Conservation (phyloP, 2,113 vertebrate species). For the Strigops habroptila region DNA sequence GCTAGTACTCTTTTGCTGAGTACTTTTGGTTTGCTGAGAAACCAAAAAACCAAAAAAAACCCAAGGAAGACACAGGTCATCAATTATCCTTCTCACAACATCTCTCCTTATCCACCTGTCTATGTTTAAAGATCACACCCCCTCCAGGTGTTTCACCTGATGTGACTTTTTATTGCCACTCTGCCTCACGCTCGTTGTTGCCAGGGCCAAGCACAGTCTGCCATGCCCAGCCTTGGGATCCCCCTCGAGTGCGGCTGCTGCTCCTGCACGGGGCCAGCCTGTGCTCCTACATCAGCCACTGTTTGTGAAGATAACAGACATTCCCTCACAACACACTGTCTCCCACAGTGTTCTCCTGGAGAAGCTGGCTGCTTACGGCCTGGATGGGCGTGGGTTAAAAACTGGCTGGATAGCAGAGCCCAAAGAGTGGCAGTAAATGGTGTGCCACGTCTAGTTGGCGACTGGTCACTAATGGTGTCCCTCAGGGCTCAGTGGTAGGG, state of each 20-base stretch:
- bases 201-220: neutral
- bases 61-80: neutral
- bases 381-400: neutral
- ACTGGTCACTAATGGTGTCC: neutral
- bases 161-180: accelerated
- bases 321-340: neutral
- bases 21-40: neutral
- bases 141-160: neutral
- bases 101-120: neutral
- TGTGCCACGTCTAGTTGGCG: neutral
- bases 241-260: neutral
- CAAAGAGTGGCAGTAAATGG: neutral
- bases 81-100: neutral
- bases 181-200: neutral
- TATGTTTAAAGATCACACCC: neutral
- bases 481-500: neutral
- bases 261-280: neutral
- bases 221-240: neutral
- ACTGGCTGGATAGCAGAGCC: neutral
- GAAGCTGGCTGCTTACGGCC: neutral
- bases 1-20: too few relatives aligned
- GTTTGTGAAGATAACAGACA: neutral
- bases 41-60: neutral
- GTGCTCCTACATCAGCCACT: neutral
- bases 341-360: neutral